A percentile compares a stretch with the other conserved stretches of the same genome.
phyloP scores from a whole-genome alignment of 2,113 vertebrate species.

The Podiceps cristatus region DNA sequence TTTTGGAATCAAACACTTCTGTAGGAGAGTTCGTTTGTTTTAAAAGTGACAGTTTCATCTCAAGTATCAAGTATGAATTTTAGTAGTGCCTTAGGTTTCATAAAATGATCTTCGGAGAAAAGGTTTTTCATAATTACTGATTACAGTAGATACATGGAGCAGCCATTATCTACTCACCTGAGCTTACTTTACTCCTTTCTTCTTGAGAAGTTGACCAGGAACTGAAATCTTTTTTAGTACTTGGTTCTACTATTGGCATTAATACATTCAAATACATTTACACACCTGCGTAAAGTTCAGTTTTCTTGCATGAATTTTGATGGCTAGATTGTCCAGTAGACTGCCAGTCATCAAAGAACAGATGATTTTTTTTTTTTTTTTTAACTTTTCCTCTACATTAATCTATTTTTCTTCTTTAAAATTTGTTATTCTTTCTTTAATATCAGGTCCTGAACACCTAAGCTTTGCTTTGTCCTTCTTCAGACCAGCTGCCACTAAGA shows the following conservation, averaged over 20 bases:
- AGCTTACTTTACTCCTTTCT: background rate
- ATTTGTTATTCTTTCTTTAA: background rate
- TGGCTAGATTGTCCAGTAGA: background rate
- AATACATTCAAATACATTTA: background rate
- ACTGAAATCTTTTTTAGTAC: background rate
- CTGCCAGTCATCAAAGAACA: background rate
- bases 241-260: background rate
- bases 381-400: background rate
- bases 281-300: background rate
- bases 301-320: background rate
- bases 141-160: background rate
- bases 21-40: background rate
- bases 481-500: background rate
- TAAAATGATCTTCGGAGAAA: background rate
- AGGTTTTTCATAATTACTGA: background rate
- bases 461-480: background rate
- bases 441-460: background rate
- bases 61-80: background rate
- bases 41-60: background rate
- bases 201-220: background rate
- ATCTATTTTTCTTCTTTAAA: background rate
- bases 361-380: rapidly evolving
- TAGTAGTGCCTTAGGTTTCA: background rate
- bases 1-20: background rate
- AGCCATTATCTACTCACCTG: background rate